phyloP scores from a whole-genome alignment of 2,888 invertebrate species.

The Cepaea hortensis region DNA sequence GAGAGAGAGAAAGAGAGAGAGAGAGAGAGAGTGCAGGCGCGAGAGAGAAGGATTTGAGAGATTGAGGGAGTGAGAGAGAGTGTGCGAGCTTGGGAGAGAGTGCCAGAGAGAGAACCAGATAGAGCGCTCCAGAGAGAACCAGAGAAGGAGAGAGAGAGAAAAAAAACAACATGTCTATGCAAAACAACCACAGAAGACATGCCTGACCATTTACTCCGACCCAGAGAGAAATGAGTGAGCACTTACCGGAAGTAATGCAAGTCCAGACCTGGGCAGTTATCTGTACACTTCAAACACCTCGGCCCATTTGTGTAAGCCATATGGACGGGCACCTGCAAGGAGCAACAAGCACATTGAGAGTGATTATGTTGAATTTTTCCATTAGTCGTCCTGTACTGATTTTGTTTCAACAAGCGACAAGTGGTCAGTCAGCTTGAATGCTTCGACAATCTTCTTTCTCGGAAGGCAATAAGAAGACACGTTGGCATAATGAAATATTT shows the following conservation, averaged over 20 bases:
- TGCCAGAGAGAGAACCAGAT: neutral
- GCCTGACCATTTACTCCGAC: neutral
- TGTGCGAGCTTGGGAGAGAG: neutral
- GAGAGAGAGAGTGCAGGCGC: neutral
- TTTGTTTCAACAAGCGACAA: too few relatives aligned
- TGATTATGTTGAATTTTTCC: too few relatives aligned
- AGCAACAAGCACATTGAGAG: neutral
- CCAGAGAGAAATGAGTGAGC: neutral
- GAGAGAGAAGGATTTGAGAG: neutral
- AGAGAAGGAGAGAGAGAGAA: slow-evolving; percentile 20
- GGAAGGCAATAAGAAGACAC: too few relatives aligned
- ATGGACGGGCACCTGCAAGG: slow-evolving; percentile 15
- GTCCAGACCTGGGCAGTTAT: slow-evolving; percentile 67
- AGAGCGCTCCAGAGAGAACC: neutral
- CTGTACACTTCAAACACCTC: slow-evolving; percentile 66
- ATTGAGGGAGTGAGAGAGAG: neutral
- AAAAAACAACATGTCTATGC: neutral
- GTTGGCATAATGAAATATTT: too few relatives aligned
- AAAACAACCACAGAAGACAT: too few relatives aligned
- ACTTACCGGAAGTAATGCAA: slow-evolving; percentile 68
- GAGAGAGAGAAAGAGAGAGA: neutral
- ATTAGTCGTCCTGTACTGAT: too few relatives aligned
- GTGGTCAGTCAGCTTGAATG: too few relatives aligned
- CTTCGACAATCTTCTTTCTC: too few relatives aligned
- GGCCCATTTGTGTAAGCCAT: slow-evolving; percentile 49